Conservation (phyloP, 2,888 invertebrate genomes). For the Heliconius charithonia region DNA sequence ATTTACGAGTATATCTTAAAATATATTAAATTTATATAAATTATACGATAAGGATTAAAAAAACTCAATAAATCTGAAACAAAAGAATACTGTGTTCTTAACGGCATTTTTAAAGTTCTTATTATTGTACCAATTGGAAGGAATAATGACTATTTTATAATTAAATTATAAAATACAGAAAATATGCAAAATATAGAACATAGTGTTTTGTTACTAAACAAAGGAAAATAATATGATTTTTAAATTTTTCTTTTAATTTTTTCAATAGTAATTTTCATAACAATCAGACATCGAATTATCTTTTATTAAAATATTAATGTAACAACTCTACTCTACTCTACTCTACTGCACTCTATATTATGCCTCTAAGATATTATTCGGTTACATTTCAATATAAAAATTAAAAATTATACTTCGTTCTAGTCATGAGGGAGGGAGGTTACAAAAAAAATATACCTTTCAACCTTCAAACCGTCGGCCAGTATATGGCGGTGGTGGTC, state of each 20-base stretch:
- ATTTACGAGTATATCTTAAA: background rate
- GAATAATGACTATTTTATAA: background rate
- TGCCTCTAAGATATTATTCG: background rate
- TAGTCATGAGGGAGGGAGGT: constrained; percentile 11
- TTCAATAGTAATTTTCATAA: no score
- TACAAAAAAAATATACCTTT: constrained; percentile 46
- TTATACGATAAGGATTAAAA: background rate
- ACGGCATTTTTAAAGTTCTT: no score
- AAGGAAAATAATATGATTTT: no score
- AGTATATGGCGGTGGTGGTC: constrained; percentile 52
- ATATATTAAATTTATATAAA: background rate
- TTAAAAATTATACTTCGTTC: constrained; percentile 3
- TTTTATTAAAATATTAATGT: no score
- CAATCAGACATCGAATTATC: no score
- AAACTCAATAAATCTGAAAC: background rate
- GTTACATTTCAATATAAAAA: background rate
- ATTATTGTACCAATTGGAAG: no score
- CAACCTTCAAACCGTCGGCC: constrained; percentile 43
- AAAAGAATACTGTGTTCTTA: no score
- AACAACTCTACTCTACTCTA: no score
- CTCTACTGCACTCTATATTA: no score
- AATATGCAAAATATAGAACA: background rate
- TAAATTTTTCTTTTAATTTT: no score
- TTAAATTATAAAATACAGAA: background rate
- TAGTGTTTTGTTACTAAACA: background rate